These are phyloP conservation scores for Hedya salicella DNA, from an alignment of 2,888 invertebrate species.

Conservation along the genomic window DNA sequence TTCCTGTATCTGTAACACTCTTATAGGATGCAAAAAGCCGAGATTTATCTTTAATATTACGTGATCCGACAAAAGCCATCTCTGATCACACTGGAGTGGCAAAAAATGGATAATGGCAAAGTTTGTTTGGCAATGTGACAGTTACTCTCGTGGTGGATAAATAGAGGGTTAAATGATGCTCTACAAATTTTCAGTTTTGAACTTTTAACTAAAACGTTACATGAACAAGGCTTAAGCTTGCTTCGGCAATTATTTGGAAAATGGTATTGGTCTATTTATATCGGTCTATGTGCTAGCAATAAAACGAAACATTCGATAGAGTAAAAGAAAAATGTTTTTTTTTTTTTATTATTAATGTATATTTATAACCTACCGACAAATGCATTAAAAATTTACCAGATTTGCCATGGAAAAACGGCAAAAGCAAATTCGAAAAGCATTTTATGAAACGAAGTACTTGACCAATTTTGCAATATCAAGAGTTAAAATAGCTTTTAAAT, in stretches of 20 bases:
- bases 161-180: background rate
- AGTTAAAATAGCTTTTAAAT: background rate
- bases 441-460: background rate
- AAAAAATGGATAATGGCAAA: slow-evolving; percentile 22
- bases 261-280: too few relatives aligned
- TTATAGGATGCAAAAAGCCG: slow-evolving; percentile 50
- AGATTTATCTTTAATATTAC: slow-evolving; percentile 51
- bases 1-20: slow-evolving; percentile 50
- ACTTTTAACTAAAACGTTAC: background rate
- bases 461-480: background rate
- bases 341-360: too few relatives aligned
- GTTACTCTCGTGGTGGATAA: background rate
- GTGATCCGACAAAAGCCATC: slow-evolving; percentile 50
- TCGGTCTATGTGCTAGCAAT: too few relatives aligned
- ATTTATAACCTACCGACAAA: too few relatives aligned
- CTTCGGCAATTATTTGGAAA: too few relatives aligned
- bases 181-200: background rate
- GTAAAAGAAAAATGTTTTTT: too few relatives aligned
- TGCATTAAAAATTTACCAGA: too few relatives aligned
- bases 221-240: background rate
- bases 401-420: too few relatives aligned
- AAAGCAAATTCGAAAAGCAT: background rate
- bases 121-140: slow-evolving; percentile 19
- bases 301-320: too few relatives aligned
- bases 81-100: slow-evolving; percentile 46